These are phyloP conservation scores for Apeltes quadracus DNA, from an alignment of 2,113 vertebrate genomes.

Conservation along the genomic window DNA sequence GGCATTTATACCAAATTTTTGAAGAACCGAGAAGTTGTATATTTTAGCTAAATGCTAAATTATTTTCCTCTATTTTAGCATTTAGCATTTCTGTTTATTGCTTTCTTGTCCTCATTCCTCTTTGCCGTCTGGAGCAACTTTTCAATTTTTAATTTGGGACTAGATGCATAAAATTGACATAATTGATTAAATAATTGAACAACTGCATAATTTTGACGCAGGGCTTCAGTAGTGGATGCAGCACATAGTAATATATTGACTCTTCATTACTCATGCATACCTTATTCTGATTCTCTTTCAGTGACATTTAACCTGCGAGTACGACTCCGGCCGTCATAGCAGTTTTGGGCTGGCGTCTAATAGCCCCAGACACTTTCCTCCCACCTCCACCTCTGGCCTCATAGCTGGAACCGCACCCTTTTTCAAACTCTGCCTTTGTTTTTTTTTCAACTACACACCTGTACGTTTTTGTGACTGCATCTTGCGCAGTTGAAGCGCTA, in stretches of 20 bases:
- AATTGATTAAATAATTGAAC: not conserved
- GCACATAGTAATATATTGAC: not conserved
- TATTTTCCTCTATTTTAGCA: too few species aligned
- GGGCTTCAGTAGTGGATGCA: not conserved
- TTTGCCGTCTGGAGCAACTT: not conserved
- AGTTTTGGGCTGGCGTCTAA: not conserved
- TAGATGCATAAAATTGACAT: not conserved
- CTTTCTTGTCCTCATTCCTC: not conserved
- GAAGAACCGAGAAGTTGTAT: not conserved
- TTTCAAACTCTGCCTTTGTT: not conserved
- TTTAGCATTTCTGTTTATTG: not conserved
- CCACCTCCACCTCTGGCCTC: not conserved
- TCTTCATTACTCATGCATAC: not conserved
- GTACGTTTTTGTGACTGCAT: not conserved
- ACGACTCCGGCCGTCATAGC: not conserved
- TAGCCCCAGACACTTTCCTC: not conserved
- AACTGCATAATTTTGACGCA: conserved; percentile 19
- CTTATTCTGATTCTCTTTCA: not conserved
- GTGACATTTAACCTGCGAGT: not conserved
- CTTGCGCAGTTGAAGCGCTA: not conserved
- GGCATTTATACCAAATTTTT: not conserved
- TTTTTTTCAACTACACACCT: not conserved
- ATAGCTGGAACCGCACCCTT: not conserved
- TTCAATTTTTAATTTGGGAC: not conserved
- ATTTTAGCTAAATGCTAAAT: not conserved